Conservation (phyloP, 2,797 vertebrate genomes). For the Sebastes oblongus region DNA sequence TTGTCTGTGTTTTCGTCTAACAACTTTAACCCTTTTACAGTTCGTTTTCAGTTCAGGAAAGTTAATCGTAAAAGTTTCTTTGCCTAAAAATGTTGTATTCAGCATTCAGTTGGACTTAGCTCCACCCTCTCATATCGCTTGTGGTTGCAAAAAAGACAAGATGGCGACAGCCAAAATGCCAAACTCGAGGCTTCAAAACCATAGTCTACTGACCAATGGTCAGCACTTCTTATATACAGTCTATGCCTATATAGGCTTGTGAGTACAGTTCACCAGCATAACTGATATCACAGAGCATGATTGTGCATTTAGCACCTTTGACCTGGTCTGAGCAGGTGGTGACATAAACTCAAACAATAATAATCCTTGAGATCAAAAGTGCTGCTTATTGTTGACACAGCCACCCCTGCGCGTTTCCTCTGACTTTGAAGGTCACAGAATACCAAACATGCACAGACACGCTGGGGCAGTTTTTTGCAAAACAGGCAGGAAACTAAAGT, state of each 20-base stretch:
- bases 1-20: too few species aligned
- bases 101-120: too few species aligned
- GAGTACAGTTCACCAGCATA: background rate
- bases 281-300: background rate
- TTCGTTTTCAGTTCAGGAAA: too few species aligned
- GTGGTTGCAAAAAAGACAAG: too few species aligned
- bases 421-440: conserved; percentile 24
- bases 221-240: too few species aligned
- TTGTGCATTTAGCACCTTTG: background rate
- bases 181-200: too few species aligned
- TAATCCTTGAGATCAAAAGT: conserved; percentile 28
- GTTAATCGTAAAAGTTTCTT: too few species aligned
- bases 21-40: too few species aligned
- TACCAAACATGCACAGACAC: background rate
- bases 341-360: conserved; percentile 14
- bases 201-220: too few species aligned
- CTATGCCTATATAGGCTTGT: background rate
- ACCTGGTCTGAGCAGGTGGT: conserved; percentile 15
- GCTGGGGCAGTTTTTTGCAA: background rate
- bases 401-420: background rate
- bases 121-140: too few species aligned
- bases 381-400: conserved; percentile 6
- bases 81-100: too few species aligned
- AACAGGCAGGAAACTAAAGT: background rate
- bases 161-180: too few species aligned